These are phyloP conservation scores for Papilio polytes DNA, from an alignment of 1,140 invertebrate genomes.

Conservation along the genomic window DNA sequence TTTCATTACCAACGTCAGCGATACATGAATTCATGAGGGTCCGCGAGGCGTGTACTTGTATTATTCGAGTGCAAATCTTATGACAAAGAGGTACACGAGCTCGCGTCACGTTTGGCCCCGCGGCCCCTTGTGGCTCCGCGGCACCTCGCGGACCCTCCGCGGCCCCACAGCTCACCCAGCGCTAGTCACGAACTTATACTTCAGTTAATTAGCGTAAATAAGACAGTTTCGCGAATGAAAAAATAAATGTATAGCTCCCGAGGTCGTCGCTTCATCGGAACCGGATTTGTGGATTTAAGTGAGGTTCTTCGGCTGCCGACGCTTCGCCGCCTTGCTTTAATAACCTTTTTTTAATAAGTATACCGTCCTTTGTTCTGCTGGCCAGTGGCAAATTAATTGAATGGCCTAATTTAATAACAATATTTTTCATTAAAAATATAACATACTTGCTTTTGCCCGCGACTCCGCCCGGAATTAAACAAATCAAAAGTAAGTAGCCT, in stretches of 20 bases:
- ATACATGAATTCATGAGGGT: constrained; percentile 29
- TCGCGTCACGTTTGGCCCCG: constrained; percentile 63
- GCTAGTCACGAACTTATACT: constrained; percentile 83
- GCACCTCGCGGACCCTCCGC: constrained; percentile 25
- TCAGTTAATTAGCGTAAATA: constrained; percentile 83
- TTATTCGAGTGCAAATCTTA: constrained; percentile 48
- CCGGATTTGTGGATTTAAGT: constrained; percentile 69
- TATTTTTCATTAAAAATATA: not conserved
- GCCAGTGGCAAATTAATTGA: constrained; percentile 47
- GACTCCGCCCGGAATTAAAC: too few relatives aligned
- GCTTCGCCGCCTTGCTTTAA: constrained; percentile 67
- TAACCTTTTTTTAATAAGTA: constrained; percentile 78
- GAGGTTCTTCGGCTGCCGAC: constrained; percentile 46
- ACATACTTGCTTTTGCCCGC: too few relatives aligned
- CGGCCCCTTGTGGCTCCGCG: not conserved
- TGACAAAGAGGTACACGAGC: constrained; percentile 57
- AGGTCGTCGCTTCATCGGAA: constrained; percentile 68
- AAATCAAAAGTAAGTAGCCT: too few relatives aligned
- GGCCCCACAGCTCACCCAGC: constrained; percentile 61
- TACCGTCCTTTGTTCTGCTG: constrained; percentile 64
- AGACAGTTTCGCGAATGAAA: constrained; percentile 80
- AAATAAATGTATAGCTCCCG: constrained; percentile 58
- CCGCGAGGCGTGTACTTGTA: constrained; percentile 26
- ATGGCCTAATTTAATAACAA: not conserved
- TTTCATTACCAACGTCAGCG: constrained; percentile 21